Evolutionary conservation across 2,888 invertebrate genomes (phyloP).

Genomic region (Mayetiola destructor): DNA sequence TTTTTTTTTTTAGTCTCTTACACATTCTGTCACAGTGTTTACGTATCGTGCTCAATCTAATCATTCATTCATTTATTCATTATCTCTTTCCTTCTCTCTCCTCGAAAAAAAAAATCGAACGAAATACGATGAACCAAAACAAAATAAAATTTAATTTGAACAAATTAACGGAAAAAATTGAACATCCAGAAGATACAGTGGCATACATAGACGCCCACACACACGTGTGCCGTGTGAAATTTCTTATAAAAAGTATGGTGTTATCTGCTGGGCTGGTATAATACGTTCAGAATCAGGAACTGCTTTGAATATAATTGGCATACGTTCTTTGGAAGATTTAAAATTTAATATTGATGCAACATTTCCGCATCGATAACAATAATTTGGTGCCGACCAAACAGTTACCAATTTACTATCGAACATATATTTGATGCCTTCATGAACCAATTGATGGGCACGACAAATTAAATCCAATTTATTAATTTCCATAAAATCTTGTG

Average conservation of each 20-base stretch:
- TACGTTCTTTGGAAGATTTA: conserved; percentile 57
- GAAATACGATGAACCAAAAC: background rate
- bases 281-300: conserved; percentile 91
- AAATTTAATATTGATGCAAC: conserved; percentile 93
- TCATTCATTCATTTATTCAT: no score
- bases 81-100: background rate
- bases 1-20: no score
- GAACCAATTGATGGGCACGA: conserved; percentile 95
- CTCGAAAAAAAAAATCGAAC: background rate
- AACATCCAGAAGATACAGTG: background rate
- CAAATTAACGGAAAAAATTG: background rate
- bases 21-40: no score
- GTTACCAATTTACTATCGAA: conserved; percentile 94
- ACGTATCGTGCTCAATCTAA: background rate
- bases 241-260: conserved; percentile 87
- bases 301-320: conserved; percentile 80
- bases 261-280: conserved; percentile 81
- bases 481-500: conserved; percentile 84
- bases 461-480: conserved; percentile 90
- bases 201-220: background rate
- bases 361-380: conserved; percentile 98
- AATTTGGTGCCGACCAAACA: conserved; percentile 99
- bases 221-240: background rate
- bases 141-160: no score
- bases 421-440: conserved; percentile 98